These are phyloP conservation scores for Apocheima hispidaria DNA, from an alignment of 2,888 invertebrate genomes.

Conservation along the genomic window DNA sequence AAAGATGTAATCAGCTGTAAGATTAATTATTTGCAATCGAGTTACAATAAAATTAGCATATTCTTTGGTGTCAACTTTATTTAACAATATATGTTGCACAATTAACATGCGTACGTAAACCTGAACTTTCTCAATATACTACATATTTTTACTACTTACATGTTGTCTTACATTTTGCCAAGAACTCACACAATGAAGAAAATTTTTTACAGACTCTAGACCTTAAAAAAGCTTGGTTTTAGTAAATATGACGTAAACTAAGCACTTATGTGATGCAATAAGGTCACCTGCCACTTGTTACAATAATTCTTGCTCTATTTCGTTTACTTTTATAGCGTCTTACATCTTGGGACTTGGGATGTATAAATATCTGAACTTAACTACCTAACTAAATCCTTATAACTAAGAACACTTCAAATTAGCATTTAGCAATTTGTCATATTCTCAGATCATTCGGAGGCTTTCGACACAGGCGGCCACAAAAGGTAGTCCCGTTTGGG, in stretches of 20 bases:
- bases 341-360: too few species aligned
- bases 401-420: conserved; percentile 9
- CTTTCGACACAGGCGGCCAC: conserved; percentile 71
- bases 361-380: background rate
- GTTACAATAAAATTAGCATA: conserved; percentile 17
- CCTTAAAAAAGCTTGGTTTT: background rate
- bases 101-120: background rate
- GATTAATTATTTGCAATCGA: conserved; percentile 33
- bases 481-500: conserved; percentile 67
- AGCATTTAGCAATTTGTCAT: conserved; percentile 24
- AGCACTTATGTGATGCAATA: too few species aligned
- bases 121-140: conserved; percentile 1
- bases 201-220: too few species aligned
- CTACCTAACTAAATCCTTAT: background rate
- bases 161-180: background rate
- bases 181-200: too few species aligned
- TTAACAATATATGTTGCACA: conserved; percentile 4
- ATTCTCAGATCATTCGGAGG: conserved; percentile 50
- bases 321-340: too few species aligned
- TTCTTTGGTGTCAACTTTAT: conserved; percentile 5
- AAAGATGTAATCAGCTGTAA: conserved; percentile 24
- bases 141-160: too few species aligned
- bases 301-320: too few species aligned
- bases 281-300: too few species aligned
- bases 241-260: too few species aligned